A percentile compares a stretch with the other conserved stretches of the same genome.
phyloP scores from a whole-genome alignment of 2,113 vertebrate genomes.

The Uria aalge region DNA sequence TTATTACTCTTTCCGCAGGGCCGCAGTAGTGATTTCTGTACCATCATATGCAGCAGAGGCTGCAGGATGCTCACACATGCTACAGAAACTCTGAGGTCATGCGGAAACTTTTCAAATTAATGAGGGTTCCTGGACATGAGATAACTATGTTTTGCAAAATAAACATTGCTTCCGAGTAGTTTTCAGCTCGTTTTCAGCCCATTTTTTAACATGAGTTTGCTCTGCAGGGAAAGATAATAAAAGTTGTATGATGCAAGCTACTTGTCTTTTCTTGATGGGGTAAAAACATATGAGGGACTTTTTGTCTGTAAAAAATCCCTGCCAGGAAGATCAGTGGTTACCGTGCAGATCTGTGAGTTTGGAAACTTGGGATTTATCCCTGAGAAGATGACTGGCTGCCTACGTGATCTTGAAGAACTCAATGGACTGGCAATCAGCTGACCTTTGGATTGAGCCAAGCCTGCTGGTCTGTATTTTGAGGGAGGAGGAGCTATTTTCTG shows the following conservation, averaged over 20 bases:
- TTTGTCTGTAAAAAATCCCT: not conserved
- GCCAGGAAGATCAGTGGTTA: not conserved
- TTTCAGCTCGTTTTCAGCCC: slow-evolving; percentile 1
- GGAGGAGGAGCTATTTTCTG: not conserved
- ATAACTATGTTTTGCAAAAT: slow-evolving; percentile 19
- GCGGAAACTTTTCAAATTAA: not conserved
- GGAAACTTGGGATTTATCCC: not conserved
- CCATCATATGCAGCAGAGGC: not conserved
- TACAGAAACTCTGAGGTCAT: slow-evolving; percentile 39
- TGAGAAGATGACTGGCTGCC: not conserved
- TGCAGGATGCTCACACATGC: not conserved
- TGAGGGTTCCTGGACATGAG: not conserved
- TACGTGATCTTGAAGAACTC: not conserved
- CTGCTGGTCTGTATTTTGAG: not conserved
- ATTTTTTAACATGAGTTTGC: not conserved
- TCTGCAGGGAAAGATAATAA: not conserved
- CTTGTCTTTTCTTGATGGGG: not conserved
- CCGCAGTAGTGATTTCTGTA: not conserved
- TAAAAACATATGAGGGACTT: not conserved
- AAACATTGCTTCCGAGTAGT: not conserved
- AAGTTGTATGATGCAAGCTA: not conserved
- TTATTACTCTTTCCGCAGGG: not conserved
- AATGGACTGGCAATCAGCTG: not conserved
- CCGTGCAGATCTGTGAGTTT: not conserved
- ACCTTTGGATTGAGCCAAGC: not conserved